These are phyloP conservation scores for Etia nguti DNA, from an alignment of 2,113 vertebrate genomes.

Conservation along the genomic window DNA sequence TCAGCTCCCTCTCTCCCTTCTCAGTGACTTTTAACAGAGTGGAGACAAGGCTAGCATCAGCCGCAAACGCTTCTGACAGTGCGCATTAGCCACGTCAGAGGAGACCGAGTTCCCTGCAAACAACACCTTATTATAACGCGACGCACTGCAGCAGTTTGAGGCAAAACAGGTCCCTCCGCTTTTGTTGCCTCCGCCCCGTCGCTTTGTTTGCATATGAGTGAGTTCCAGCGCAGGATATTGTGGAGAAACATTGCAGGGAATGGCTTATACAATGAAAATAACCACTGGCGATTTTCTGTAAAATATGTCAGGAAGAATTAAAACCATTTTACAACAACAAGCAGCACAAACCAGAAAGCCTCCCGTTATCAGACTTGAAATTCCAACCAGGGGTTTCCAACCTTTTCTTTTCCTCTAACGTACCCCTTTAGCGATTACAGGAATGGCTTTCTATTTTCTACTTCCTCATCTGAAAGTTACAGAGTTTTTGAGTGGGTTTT, in stretches of 20 bases:
- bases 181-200: neutral
- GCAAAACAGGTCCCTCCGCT: neutral
- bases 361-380: neutral
- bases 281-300: constrained; percentile 8
- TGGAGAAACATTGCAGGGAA: constrained; percentile 11
- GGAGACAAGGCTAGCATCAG: constrained; percentile 37
- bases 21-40: neutral
- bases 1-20: neutral
- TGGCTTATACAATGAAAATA: constrained; percentile 15
- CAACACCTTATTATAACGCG: constrained; percentile 29
- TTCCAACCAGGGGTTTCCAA: neutral
- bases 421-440: neutral
- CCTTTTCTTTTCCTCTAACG: neutral
- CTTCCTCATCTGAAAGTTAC: neutral
- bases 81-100: constrained; percentile 30
- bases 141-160: constrained; percentile 3
- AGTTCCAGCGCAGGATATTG: neutral
- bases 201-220: neutral
- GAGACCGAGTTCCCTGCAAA: constrained; percentile 16
- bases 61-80: constrained; percentile 44
- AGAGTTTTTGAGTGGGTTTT: neutral
- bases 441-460: neutral
- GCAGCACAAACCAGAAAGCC: neutral
- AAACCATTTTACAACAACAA: neutral
- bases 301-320: constrained; percentile 31